Evolutionary conservation across 1,140 invertebrate species (phyloP).

Genomic region (Tribolium castaneum): DNA sequence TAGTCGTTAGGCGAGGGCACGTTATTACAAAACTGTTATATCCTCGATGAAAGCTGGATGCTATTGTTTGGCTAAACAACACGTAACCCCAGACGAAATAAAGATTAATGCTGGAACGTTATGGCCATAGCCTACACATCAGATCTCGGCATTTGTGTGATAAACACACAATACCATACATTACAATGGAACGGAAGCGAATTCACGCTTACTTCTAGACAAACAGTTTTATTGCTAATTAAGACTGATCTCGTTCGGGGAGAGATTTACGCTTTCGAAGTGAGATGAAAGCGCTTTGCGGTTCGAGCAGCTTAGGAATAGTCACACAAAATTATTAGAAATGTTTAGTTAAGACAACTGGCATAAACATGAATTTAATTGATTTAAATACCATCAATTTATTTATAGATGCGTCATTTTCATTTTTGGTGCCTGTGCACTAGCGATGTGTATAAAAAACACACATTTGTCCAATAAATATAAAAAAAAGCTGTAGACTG

Average conservation of each 20-base stretch:
- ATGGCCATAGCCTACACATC: constrained; percentile 28
- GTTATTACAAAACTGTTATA: constrained; percentile 5
- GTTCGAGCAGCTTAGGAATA: background rate
- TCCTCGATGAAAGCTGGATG: constrained; percentile 20
- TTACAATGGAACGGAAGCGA: constrained; percentile 31
- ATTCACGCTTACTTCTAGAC: constrained; percentile 32
- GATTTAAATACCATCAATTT: no score
- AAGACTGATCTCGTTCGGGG: constrained; percentile 13
- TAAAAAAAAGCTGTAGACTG: no score
- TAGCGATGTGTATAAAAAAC: no score
- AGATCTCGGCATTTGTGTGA: constrained; percentile 21
- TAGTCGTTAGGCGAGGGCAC: background rate
- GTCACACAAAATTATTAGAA: no score
- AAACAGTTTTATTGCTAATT: constrained; percentile 31
- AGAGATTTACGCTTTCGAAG: background rate
- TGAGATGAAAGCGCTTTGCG: background rate
- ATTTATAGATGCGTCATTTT: no score
- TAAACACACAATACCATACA: constrained; percentile 31
- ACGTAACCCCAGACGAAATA: constrained; percentile 25
- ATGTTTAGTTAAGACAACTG: no score
- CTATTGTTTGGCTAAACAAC: constrained; percentile 23
- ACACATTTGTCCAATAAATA: no score
- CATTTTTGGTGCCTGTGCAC: no score
- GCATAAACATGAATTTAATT: no score
- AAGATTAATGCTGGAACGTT: constrained; percentile 26